phyloP scores from a whole-genome alignment of 2,888 invertebrate genomes.

The Aradus depressus region DNA sequence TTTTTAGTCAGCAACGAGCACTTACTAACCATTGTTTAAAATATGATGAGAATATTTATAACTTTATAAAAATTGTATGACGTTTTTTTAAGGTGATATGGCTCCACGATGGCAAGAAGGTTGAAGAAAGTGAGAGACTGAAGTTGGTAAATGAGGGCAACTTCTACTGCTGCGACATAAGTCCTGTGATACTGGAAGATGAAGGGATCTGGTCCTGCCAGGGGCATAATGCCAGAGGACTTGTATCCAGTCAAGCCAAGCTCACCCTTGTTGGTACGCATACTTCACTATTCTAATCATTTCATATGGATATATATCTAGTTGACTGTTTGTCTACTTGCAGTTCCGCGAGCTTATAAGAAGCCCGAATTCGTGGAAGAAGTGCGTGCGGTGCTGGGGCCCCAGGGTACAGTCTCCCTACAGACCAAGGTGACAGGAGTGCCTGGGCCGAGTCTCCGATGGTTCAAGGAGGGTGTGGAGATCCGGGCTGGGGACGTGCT shows the following conservation, averaged over 20 bases:
- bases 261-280: conserved; percentile 61
- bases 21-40: too few relatives aligned
- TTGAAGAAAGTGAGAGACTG: conserved; percentile 63
- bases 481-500: conserved; percentile 84
- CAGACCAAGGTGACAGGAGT: conserved; percentile 86
- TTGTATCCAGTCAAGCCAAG: conserved; percentile 52
- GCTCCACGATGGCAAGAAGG: conserved; percentile 69
- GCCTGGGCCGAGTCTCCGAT: conserved; percentile 64
- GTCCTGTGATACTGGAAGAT: conserved; percentile 69
- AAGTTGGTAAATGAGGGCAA: conserved; percentile 70
- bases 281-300: background rate
- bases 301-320: background rate
- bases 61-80: too few relatives aligned
- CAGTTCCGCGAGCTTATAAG: conserved; percentile 78
- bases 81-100: conserved; percentile 66
- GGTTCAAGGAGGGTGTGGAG: conserved; percentile 74
- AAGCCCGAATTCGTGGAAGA: conserved; percentile 78
- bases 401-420: conserved; percentile 77
- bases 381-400: conserved; percentile 68
- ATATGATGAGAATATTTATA: too few relatives aligned
- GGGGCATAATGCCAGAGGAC: conserved; percentile 63
- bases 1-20: too few relatives aligned
- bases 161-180: conserved; percentile 74
- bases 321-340: conserved; percentile 5
- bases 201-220: conserved; percentile 77